These are phyloP conservation scores for Capromys pilorides DNA, from an alignment of 2,797 vertebrate species.

Conservation along the genomic window DNA sequence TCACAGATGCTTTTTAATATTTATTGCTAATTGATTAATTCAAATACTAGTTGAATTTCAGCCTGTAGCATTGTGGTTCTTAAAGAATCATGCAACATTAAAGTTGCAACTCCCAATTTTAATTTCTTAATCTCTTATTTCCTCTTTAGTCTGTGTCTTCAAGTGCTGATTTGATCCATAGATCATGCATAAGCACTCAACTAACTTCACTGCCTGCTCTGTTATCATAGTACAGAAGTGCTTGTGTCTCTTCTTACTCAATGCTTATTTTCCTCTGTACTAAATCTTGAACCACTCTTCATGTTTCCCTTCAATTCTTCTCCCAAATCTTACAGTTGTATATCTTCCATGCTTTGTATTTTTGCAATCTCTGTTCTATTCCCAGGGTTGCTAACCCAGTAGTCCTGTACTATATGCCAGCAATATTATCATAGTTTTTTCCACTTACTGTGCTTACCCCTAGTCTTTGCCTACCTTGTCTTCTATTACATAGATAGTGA, in stretches of 20 bases:
- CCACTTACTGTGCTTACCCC: background rate
- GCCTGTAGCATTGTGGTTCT: background rate
- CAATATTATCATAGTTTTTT: background rate
- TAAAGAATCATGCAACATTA: background rate
- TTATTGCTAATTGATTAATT: conserved; percentile 6
- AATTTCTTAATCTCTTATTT: background rate
- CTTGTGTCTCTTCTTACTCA: background rate
- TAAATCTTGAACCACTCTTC: background rate
- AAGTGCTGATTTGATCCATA: background rate
- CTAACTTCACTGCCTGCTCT: background rate
- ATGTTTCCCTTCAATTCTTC: background rate
- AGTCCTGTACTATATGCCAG: background rate
- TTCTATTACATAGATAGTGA: background rate
- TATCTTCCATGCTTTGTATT: background rate
- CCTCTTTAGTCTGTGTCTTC: background rate
- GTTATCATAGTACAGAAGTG: background rate
- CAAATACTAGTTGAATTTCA: background rate
- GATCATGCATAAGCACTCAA: background rate
- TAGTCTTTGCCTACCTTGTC: background rate
- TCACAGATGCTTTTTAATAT: background rate
- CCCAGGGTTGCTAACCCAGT: background rate
- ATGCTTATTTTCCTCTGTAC: background rate
- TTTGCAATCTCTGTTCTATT: background rate
- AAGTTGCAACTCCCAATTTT: background rate
- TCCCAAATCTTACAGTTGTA: background rate